phyloP scores from a whole-genome alignment of 2,888 invertebrate species.

The Erebia ligea region DNA sequence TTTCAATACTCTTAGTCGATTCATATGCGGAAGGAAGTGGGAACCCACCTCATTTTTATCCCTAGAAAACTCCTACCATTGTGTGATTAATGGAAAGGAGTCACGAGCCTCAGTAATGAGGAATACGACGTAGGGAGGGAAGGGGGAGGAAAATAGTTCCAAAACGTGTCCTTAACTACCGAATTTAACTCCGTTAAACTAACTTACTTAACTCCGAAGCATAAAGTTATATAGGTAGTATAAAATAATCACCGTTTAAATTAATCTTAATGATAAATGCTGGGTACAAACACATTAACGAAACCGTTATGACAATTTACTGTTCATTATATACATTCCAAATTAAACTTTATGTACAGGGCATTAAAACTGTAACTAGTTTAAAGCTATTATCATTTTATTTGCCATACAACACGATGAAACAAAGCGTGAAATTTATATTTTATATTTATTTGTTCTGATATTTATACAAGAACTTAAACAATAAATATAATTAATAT shows the following conservation, averaged over 20 bases:
- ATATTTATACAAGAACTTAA: not conserved
- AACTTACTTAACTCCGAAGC: not conserved
- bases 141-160: too few relatives aligned
- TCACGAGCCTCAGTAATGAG: too few relatives aligned
- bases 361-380: not conserved
- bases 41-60: too few relatives aligned
- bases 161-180: too few relatives aligned
- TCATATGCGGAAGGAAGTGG: too few relatives aligned
- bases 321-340: not conserved
- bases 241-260: constrained; percentile 4
- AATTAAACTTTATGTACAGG: not conserved
- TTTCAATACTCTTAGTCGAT: too few relatives aligned
- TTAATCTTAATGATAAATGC: constrained; percentile 20
- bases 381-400: not conserved
- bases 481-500: too few relatives aligned
- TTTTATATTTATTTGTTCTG: constrained; percentile 12
- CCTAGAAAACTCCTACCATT: too few relatives aligned
- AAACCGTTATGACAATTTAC: constrained; percentile 14
- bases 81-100: too few relatives aligned
- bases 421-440: not conserved
- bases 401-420: not conserved
- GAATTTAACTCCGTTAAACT: not conserved
- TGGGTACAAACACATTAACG: constrained; percentile 5
- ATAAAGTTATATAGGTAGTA: not conserved
- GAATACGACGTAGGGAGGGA: too few relatives aligned